Evolutionary conservation across 2,113 vertebrate genomes (phyloP).

Genomic region (Thymallus thymallus): DNA sequence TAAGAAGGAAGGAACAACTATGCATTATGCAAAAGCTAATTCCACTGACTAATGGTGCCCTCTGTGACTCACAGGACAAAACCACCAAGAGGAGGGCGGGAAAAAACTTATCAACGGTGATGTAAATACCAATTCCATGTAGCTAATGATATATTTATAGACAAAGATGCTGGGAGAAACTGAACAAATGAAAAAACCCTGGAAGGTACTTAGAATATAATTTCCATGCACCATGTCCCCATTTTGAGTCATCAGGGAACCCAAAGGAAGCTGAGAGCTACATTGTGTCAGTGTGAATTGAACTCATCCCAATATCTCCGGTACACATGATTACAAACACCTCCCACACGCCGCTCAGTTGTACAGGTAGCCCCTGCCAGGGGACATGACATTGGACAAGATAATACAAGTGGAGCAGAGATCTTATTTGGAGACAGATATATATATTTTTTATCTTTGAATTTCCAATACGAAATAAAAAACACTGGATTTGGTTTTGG

Average conservation of each 20-base stretch:
- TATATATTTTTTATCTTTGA: neutral
- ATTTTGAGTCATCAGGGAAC: conserved; percentile 9
- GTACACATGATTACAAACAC: neutral
- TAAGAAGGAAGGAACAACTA: conserved; percentile 18
- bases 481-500: neutral
- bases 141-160: conserved; percentile 5
- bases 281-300: neutral
- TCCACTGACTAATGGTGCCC: conserved; percentile 24
- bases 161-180: neutral
- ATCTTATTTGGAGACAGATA: neutral
- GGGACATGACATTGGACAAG: neutral
- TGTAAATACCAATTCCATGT: conserved; percentile 9
- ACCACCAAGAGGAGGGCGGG: neutral
- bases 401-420: neutral
- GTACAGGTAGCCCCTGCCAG: neutral
- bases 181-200: neutral
- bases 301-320: neutral
- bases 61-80: conserved; percentile 33
- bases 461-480: neutral
- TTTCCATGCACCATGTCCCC: neutral
- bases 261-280: neutral
- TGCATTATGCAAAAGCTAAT: conserved; percentile 33
- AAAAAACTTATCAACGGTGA: too few species aligned
- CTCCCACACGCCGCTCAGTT: neutral
- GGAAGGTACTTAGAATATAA: neutral